A percentile compares a stretch with the other conserved stretches of the same genome.
These are phyloP conservation scores for Bufo gargarizans DNA, from an alignment of 2,113 vertebrate species.

Conservation along the genomic window DNA sequence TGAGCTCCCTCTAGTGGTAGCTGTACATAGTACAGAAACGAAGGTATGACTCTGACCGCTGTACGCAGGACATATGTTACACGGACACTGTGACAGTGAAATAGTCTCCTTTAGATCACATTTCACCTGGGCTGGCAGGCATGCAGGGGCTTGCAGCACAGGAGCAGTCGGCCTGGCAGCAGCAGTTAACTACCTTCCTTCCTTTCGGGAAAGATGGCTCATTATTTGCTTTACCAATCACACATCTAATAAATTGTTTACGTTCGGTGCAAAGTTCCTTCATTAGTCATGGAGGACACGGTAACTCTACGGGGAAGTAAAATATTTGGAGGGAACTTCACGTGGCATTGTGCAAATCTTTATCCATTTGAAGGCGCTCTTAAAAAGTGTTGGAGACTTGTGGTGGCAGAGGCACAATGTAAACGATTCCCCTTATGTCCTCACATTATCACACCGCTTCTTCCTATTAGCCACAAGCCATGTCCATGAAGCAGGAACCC, in stretches of 20 bases:
- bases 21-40: too few relatives aligned
- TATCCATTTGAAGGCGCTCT: not conserved
- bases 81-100: not conserved
- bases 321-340: constrained; percentile 4
- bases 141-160: not conserved
- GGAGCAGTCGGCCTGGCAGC: not conserved
- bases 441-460: too few relatives aligned
- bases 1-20: too few relatives aligned
- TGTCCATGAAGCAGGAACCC: too few relatives aligned
- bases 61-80: not conserved
- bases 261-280: not conserved
- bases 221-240: not conserved
- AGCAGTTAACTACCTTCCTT: not conserved
- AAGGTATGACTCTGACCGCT: not conserved
- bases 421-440: not conserved
- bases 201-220: not conserved
- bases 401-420: not conserved
- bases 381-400: not conserved
- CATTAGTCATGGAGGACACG: not conserved
- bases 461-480: too few relatives aligned
- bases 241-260: not conserved
- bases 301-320: not conserved
- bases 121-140: not conserved
- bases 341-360: not conserved
- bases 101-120: not conserved